These are phyloP conservation scores for Plemyria rubiginata DNA, from an alignment of 2,888 invertebrate genomes.

Conservation along the genomic window DNA sequence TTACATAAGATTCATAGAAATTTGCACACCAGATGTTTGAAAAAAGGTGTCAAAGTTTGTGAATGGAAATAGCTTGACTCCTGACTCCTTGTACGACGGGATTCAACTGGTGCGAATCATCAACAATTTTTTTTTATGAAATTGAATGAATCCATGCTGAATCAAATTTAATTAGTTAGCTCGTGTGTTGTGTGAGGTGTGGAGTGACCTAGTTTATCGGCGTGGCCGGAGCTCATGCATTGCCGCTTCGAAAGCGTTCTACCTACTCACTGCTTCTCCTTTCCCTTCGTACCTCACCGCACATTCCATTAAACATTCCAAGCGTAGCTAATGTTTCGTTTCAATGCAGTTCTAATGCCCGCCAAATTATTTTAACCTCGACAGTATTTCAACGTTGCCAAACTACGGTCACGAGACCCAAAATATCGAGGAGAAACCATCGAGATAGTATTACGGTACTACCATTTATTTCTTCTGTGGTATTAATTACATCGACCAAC, in stretches of 20 bases:
- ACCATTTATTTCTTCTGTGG: too few species aligned
- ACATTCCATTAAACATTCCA: conserved; percentile 31
- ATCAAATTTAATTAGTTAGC: not conserved
- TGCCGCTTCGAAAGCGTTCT: conserved; percentile 46
- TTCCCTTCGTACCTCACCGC: conserved; percentile 32
- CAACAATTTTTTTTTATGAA: not conserved
- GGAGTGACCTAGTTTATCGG: conserved; percentile 12
- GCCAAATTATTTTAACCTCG: conserved; percentile 41
- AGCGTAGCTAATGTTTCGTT: conserved; percentile 25
- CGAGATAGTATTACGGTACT: not conserved
- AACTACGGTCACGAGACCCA: conserved; percentile 28
- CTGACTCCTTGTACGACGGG: too few species aligned
- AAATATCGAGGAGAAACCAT: conserved; percentile 10
- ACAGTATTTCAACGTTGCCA: conserved; percentile 34
- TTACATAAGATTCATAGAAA: too few species aligned
- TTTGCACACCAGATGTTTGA: too few species aligned
- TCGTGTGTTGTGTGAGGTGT: not conserved
- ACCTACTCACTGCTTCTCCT: conserved; percentile 36
- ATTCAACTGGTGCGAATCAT: too few species aligned
- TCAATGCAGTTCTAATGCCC: conserved; percentile 34
- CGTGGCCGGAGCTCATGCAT: conserved; percentile 49
- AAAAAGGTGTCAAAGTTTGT: too few species aligned
- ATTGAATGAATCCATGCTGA: conserved; percentile 24
- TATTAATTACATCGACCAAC: too few species aligned
- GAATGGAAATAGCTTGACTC: too few species aligned